A percentile compares a stretch with the other conserved stretches of the same genome.
phyloP scores from a whole-genome alignment of 2,113 vertebrate genomes.

The Cyprinodon tularosa region DNA sequence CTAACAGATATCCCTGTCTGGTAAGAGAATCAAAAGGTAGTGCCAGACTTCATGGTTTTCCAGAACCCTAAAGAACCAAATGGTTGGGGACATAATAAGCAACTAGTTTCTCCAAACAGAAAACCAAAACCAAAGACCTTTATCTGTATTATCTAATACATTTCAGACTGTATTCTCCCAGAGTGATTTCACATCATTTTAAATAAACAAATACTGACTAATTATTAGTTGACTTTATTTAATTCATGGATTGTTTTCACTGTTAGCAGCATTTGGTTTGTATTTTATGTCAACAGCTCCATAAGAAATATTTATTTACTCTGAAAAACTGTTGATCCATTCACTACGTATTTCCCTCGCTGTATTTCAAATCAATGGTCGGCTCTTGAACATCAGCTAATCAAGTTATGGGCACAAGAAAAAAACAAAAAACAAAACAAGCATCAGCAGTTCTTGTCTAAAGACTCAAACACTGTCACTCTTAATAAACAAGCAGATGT shows the following conservation, averaged over 20 bases:
- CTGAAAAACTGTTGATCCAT: not conserved
- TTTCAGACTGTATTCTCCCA: not conserved
- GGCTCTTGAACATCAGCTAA: not conserved
- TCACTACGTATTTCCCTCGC: not conserved
- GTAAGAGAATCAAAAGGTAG: no score
- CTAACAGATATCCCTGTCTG: no score
- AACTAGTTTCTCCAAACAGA: not conserved
- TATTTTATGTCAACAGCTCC: not conserved
- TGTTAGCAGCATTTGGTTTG: not conserved
- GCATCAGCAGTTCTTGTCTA: slow-evolving; percentile 17
- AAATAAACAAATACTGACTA: not conserved
- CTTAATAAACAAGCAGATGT: slow-evolving; percentile 16
- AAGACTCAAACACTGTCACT: not conserved
- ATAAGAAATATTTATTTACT: not conserved
- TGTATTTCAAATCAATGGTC: not conserved
- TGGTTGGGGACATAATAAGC: no score
- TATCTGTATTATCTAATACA: not conserved
- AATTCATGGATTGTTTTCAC: not conserved
- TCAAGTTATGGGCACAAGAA: not conserved
- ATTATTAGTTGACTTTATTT: not conserved
- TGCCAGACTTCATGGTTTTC: no score
- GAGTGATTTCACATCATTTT: not conserved
- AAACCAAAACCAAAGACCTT: not conserved
- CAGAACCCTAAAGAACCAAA: no score
- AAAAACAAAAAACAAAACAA: not conserved